phyloP scores from a whole-genome alignment of 2,113 vertebrate genomes.

The Gallinago jamesoni region DNA sequence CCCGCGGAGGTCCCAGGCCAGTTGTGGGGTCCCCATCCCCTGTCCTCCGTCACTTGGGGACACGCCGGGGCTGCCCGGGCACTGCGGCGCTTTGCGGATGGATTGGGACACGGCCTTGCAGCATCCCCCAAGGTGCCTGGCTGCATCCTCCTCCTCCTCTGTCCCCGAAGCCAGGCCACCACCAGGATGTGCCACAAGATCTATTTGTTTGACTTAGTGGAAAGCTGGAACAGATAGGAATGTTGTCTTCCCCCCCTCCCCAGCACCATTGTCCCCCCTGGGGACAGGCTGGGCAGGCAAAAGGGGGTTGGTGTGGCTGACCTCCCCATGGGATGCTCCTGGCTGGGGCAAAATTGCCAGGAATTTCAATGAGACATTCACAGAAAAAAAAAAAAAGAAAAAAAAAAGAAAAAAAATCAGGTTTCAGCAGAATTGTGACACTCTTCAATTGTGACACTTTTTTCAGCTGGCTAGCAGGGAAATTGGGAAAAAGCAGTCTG shows the following conservation, averaged over 20 bases:
- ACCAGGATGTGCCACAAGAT: background rate
- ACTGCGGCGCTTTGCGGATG: rapidly evolving
- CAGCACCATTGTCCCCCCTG: rapidly evolving
- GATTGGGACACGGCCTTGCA: rapidly evolving
- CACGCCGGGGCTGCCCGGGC: rapidly evolving
- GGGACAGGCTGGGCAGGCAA: background rate
- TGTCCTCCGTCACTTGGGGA: background rate
- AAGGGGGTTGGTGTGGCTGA: background rate
- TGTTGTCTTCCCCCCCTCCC: rapidly evolving
- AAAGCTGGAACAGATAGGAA: background rate
- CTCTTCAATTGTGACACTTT: too few species aligned
- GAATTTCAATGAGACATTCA: background rate
- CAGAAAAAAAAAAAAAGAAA: background rate
- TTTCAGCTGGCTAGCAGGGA: background rate
- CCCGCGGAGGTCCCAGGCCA: background rate
- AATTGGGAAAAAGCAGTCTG: background rate
- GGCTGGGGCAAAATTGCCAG: rapidly evolving
- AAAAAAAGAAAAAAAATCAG: background rate
- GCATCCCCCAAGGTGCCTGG: rapidly evolving
- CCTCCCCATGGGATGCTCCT: rapidly evolving
- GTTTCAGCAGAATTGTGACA: background rate
- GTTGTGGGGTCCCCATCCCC: background rate
- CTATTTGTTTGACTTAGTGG: rapidly evolving
- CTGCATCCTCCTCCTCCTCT: background rate
- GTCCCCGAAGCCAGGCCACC: background rate